Conservation (phyloP, 2,797 vertebrate genomes). For the Pseudochromis fuscus region DNA sequence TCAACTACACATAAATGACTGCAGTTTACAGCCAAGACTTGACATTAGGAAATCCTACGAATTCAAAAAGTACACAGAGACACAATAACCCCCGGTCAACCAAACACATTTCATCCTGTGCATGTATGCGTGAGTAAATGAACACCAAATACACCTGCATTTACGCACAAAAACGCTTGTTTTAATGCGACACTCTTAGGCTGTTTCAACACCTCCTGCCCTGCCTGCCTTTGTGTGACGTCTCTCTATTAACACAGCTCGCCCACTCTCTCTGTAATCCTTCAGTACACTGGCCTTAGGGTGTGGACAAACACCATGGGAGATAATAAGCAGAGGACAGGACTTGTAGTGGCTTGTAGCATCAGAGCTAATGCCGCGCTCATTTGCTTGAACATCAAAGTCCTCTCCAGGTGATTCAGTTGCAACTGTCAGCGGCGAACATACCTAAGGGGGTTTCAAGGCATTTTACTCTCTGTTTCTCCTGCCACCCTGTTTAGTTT, state of each 20-base stretch:
- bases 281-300: slow-evolving; percentile 64
- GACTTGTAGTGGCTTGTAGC: slow-evolving; percentile 77
- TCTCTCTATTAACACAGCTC: slow-evolving; percentile 6
- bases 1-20: slow-evolving; percentile 14
- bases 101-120: slow-evolving; percentile 16
- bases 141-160: slow-evolving; percentile 65
- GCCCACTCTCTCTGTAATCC: slow-evolving; percentile 57
- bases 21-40: background rate
- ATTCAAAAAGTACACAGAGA: slow-evolving; percentile 17
- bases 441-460: slow-evolving; percentile 5
- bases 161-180: slow-evolving; percentile 30
- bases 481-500: background rate
- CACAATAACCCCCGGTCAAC: slow-evolving; percentile 29
- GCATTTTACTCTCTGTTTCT: background rate
- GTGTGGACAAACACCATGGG: slow-evolving; percentile 73
- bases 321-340: slow-evolving; percentile 62
- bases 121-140: slow-evolving; percentile 18
- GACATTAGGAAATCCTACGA: slow-evolving; percentile 13
- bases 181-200: slow-evolving; percentile 13
- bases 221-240: slow-evolving; percentile 26
- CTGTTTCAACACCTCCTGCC: slow-evolving; percentile 47
- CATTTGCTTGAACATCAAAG: slow-evolving; percentile 75
- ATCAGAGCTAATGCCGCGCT: slow-evolving; percentile 58
- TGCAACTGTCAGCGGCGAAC: slow-evolving; percentile 63
- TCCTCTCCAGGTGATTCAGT: slow-evolving; percentile 48